These are phyloP conservation scores for Galbula dea DNA, from an alignment of 2,113 vertebrate species.

Conservation along the genomic window DNA sequence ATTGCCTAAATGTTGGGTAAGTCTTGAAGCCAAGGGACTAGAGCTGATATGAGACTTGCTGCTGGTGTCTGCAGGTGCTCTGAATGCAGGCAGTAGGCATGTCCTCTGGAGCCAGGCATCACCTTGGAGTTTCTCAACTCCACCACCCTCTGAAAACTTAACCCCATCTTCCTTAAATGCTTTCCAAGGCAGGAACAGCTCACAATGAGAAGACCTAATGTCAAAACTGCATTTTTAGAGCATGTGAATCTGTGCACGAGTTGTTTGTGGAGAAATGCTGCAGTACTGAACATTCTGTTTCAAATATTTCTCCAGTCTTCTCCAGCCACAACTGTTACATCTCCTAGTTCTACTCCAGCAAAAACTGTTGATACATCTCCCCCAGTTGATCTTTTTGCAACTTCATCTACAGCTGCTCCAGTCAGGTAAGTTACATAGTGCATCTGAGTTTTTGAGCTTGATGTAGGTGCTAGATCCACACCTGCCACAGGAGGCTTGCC, in stretches of 20 bases:
- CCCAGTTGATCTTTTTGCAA: slow-evolving; percentile 88
- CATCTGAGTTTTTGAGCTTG: not conserved
- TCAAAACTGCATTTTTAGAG: not conserved
- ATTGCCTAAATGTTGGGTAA: not conserved
- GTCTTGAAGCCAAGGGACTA: not conserved
- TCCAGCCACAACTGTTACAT: slow-evolving; percentile 84
- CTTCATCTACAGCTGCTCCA: slow-evolving; percentile 74
- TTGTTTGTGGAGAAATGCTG: not conserved
- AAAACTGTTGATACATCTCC: slow-evolving; percentile 89
- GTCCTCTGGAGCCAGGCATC: not conserved
- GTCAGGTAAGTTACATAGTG: slow-evolving; percentile 68
- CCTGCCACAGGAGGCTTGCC: not conserved
- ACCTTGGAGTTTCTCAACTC: not conserved
- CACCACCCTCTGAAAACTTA: not conserved
- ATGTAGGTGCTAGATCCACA: not conserved
- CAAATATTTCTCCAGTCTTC: slow-evolving; percentile 79
- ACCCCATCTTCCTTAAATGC: not conserved
- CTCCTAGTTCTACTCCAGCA: slow-evolving; percentile 89
- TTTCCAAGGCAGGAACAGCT: not conserved
- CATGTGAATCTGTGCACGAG: not conserved
- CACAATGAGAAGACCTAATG: not conserved
- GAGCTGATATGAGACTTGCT: not conserved
- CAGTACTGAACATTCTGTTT: not conserved
- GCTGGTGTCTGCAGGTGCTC: not conserved
- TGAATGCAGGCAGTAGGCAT: not conserved